Conservation (phyloP, 2,888 invertebrate genomes). For the Cryptocheilus praepositus region DNA sequence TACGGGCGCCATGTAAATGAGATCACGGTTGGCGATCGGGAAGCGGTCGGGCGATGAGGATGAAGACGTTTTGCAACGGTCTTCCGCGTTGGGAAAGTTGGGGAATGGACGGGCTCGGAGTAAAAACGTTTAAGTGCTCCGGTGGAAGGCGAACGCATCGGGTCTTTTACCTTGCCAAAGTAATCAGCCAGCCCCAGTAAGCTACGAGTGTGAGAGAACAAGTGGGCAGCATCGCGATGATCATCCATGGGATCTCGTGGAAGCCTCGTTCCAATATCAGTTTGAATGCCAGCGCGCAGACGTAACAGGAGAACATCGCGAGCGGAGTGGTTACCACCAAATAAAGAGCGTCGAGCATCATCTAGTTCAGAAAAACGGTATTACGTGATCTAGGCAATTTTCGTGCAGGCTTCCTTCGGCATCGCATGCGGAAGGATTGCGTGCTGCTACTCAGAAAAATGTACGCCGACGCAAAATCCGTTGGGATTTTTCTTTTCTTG, state of each 20-base stretch:
- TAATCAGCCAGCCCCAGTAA: constrained; percentile 72
- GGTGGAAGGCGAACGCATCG: no score
- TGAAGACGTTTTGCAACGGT: no score
- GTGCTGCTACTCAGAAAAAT: no score
- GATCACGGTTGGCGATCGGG: no score
- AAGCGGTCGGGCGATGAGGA: no score
- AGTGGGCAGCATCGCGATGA: constrained; percentile 71
- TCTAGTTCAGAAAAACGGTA: constrained; percentile 47
- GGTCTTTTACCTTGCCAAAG: constrained; percentile 66
- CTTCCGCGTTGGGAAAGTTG: no score
- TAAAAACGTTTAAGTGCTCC: background rate
- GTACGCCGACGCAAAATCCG: no score
- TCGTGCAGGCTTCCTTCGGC: no score
- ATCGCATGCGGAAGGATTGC: no score
- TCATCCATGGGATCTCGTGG: constrained; percentile 70
- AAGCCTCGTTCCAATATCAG: constrained; percentile 64
- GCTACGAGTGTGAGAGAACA: constrained; percentile 69
- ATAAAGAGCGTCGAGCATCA: constrained; percentile 70
- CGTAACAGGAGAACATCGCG: constrained; percentile 70
- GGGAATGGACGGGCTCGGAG: background rate
- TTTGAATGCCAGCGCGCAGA: constrained; percentile 66
- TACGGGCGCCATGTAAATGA: no score
- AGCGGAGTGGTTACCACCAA: constrained; percentile 69
- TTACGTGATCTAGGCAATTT: background rate
- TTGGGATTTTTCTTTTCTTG: no score